Evolutionary conservation across 2,113 vertebrate genomes (phyloP), one percentile per base, ranked within the genome.

Genomic region (Podilymbus podiceps): DNA sequence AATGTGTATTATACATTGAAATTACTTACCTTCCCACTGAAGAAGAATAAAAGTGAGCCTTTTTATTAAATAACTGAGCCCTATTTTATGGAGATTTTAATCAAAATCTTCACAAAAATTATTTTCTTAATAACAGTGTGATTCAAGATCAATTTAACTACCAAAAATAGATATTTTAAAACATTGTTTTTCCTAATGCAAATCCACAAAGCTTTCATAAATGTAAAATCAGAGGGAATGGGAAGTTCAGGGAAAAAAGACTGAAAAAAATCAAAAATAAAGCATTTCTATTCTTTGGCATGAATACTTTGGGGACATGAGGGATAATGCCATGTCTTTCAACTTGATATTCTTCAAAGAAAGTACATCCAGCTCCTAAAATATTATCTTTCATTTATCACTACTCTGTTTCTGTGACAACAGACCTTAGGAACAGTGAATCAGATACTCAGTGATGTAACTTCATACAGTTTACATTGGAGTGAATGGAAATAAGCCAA

Each of bases 331-430:
- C 17, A 47, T 11, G 5, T 52, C 58, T 86, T 95, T 88, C 40
- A 86, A 73, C 15, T 23, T 47, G 4, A 52, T 69, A 69, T 69
- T 88, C 72, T 73, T 89, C 53, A 80, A 76, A 88, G n/a, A 68
- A 64, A 23, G 25, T 59, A 83, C 5, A 75, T 60, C 12, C 15
- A 88, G 47, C 25, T 76, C 46, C 74, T 75, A 68, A 52, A 88
- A 88, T 92, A 71, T 90, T 53, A 22, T 77, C 82, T 93, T 81
- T 59, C 25, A 47, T 71, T 71, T 72, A 69, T 90, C 27, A 44
- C 11, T 73, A 73, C 30, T 40, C 82, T 68, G 67, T 90, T 93
- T 92, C 93, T 95, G 62, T 95, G 93, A 92, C 93, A 93, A 88
- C 58, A 68, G 89, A 76, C 59, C 35, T 75, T 58, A 69, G 79